Base-by-base conservation (phyloP, 1,140 invertebrate genomes). In the Samia ricini region DNA sequence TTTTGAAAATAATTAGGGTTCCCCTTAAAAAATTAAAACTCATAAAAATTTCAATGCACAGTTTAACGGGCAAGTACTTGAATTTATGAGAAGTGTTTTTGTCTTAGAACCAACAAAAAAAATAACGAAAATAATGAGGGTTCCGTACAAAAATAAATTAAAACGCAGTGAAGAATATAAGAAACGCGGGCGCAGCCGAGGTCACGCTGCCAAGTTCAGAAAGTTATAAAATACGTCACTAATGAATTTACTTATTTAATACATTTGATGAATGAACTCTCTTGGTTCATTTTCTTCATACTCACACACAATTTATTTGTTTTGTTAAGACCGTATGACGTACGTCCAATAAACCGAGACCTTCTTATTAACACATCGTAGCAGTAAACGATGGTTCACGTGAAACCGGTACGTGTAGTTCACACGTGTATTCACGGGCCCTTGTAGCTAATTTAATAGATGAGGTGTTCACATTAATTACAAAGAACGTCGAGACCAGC, bases 401-500 rank as follows among this genome's bases (percentile, higher is more conserved):
- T 60, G 76, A 79, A 8, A 56, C 26, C 85, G 85, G 85, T 77
- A 57, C n/a, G n/a, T 68, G 69, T 68, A 65, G 54, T 58, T 63
- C 83, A 81, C 76, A 83, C 79, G 79, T 81, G 72, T 83, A 80
- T 85, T 79, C 80, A 76, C 75, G 75, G 69, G 80, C 77, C 83
- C 85, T 81, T 79, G 63, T 71, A 79, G n/a, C 83, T 89, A 89
- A 89, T 88, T 85, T 83, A 86, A 89, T 89, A 89, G 83, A 89
- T 85, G 85, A 88, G 87, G 84, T 89, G 87, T 87, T 86, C 77
- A 64, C 85, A 84, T 87, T 87, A 89, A 88, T 89, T 86, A 88
- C 85, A 89, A 88, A 87, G 85, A 87, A 89, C 79, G 87, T 89
- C 87, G 81, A 56, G 74, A 75, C 77, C 87, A 89, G 78, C 69